Base-by-base conservation (phyloP, 2,888 invertebrate genomes). In the Omphaloscelis lunosa region DNA sequence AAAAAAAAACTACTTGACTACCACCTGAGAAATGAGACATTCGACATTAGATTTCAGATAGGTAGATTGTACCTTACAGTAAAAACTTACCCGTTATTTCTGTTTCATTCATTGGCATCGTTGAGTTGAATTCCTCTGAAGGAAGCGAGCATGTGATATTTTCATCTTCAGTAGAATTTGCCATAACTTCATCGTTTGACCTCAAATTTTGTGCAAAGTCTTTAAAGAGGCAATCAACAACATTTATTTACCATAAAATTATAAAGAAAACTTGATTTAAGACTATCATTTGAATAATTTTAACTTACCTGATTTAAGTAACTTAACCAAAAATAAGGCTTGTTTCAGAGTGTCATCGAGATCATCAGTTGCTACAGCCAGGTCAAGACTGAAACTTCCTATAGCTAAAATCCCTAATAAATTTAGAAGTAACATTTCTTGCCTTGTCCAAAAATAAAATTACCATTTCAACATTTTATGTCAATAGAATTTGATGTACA, bases 231-330 rank as follows among this genome's bases (percentile, higher is more conserved):
- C 53, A 67, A 75, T 34, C 20, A 48, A 48, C 1, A 34, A 20
- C 12, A 59, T 27, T 45, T 51, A 61, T 39, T 48, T n/a, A 53
- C 15, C 27, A 45, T 23, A 12, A 20, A 27, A 45, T n/a, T 23
- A 23, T 12, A n/a, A 51, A 48, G 5, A 12, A 41, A 23, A 45
- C 45, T 45, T 23, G 23, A 29, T n/a, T 39, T 39, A 39, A 17
- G 8, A 34, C 7, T 41, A 45, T 15, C 29, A 34, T 59, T 41
- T 41, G 12, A 56, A 65, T 58, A 2, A 8, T n/a, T 15, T 53
- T 15, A 15, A 62, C 39, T 61, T 81, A 93, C 94, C 93, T 79
- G 91, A 85, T 90, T 91, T 93, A 6, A 94, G 88, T 45, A 94
- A 78, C 29, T 92, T 86, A 5, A 94, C 91, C 75, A 94, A 85